A percentile compares a stretch with the other conserved stretches of the same genome.
These are phyloP conservation scores for Micromys minutus DNA, from an alignment of 2,113 vertebrate genomes.

Conservation along the genomic window DNA sequence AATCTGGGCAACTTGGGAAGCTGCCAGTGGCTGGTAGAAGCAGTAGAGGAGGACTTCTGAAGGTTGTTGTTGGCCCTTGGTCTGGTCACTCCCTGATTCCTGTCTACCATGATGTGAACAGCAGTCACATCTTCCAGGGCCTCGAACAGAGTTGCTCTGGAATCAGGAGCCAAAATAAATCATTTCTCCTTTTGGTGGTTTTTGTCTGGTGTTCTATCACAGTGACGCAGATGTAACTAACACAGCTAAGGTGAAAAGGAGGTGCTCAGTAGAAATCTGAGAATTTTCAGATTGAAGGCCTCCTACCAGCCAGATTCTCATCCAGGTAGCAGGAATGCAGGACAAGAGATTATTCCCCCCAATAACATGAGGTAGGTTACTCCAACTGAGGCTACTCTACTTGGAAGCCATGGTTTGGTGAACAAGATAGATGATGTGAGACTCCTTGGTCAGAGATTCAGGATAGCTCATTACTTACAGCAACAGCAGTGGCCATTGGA, in stretches of 20 bases:
- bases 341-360: neutral
- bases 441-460: neutral
- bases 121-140: neutral
- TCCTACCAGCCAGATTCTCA: neutral
- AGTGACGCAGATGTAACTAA: too few species aligned
- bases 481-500: neutral
- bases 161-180: neutral
- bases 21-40: neutral
- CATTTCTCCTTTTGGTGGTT: neutral
- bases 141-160: neutral
- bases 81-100: neutral
- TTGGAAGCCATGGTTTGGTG: neutral
- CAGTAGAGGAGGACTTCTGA: too few species aligned
- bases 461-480: neutral
- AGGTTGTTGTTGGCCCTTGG: neutral
- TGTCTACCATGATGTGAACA: neutral
- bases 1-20: neutral
- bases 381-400: neutral
- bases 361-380: too few species aligned
- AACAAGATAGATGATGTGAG: neutral
- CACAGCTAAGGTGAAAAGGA: neutral
- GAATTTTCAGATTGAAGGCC: neutral
- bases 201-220: neutral
- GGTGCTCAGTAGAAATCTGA: too few species aligned
- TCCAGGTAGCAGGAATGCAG: neutral